phyloP scores from a whole-genome alignment of 37 sponge, comb jelly and placozoan species.

The Spongia lamella region DNA sequence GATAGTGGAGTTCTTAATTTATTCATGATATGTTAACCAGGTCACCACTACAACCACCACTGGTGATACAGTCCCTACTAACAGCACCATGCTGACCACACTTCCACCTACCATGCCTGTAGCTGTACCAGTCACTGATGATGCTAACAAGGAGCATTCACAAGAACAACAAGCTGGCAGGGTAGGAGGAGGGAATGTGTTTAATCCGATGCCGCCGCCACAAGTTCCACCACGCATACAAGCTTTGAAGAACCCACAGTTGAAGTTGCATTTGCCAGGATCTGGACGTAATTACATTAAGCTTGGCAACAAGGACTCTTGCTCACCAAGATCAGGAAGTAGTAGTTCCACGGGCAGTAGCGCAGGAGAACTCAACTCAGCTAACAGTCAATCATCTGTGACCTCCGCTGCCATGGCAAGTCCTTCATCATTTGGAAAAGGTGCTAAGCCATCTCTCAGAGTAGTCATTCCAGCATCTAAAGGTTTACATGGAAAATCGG shows the following conservation, averaged over 20 bases:
- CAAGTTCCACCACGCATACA: conserved; percentile 66
- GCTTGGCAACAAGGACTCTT: conserved; percentile 15
- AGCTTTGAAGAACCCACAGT: conserved; percentile 48
- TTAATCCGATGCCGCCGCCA: conserved; percentile 57
- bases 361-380: not conserved
- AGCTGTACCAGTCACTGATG: conserved; percentile 45
- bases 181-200: conserved; percentile 9
- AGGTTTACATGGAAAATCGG: conserved; percentile 28
- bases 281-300: conserved; percentile 69
- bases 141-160: conserved; percentile 8
- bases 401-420: conserved; percentile 4
- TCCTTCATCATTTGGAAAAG: conserved; percentile 8
- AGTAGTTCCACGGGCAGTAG: not conserved
- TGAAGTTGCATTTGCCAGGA: conserved; percentile 82
- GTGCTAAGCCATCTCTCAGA: conserved; percentile 62
- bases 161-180: too few species aligned
- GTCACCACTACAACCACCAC: conserved; percentile 14
- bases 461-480: conserved; percentile 73
- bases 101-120: conserved; percentile 59
- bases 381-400: not conserved
- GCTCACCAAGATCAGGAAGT: not conserved
- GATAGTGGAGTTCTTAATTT: conserved; percentile 4
- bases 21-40: conserved; percentile 4
- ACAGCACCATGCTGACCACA: not conserved
- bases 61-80: conserved; percentile 14